Evolutionary conservation across 2,888 invertebrate species (phyloP), one percentile per base, ranked within the genome.

Genomic region (Melipona bicolor): DNA sequence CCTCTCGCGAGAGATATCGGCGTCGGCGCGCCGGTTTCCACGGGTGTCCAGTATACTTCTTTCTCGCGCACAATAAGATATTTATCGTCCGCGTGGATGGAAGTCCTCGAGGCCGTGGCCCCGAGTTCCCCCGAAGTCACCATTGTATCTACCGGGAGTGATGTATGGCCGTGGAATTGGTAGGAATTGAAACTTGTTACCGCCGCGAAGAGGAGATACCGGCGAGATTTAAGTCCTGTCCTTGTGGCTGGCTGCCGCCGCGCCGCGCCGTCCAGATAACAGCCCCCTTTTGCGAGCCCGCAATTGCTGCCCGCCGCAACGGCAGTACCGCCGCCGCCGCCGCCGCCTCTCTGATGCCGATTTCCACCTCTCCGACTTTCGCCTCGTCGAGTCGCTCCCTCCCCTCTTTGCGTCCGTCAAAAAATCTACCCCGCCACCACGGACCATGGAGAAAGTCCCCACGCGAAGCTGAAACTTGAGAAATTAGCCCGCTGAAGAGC

Each of bases 131-230:
- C 89, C 91, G 89, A 90, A 92, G 90, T 91, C 91, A 89, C 93
- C 93, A 93, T 93, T 94, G 93, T 94, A 93, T 92, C 92, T 92
- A 90, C 91, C 88, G 80, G 71, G 92, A 93, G 94, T 94, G 94
- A 94, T 94, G 93, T 93, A 94, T 92, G 93, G 92, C 91, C 93
- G 84, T 89, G 89, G 92, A 94, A 94, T 94, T 92, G 92, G 93
- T 93, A 93, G 93, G 93, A 94, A 93, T 94, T 92, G 93, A 94
- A 93, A 94, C 92, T 94, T 93, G 93, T 94, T 94, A 93, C 93
- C 91, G 92, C 89, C 88, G 73, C 87, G 89, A 87, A 91, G 84
- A 85, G 89, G 88, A 93, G 91, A 93, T 92, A 92, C 92, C 91
- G 91, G 74, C 85, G 91, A 93, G 93, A 92, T 92, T 93, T 92